These are phyloP conservation scores for Iphiclides podalirius DNA, from an alignment of 2,888 invertebrate species.

Conservation along the genomic window DNA sequence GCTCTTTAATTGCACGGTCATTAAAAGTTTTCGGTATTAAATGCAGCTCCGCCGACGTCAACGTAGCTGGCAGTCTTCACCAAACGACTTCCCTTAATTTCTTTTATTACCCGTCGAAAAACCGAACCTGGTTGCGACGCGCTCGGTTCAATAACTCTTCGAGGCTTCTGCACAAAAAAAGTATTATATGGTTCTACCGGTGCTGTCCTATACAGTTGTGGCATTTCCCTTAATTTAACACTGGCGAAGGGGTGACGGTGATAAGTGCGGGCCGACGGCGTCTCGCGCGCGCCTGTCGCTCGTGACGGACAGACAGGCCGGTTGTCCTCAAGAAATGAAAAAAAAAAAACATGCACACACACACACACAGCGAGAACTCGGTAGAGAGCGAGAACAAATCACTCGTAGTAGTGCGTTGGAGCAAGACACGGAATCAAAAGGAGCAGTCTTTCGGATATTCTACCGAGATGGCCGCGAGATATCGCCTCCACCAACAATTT, in stretches of 20 bases:
- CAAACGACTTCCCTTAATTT: constrained; percentile 52
- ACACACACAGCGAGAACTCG: no score
- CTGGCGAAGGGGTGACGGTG: constrained; percentile 45
- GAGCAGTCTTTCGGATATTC: constrained; percentile 44
- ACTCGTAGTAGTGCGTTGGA: constrained; percentile 30
- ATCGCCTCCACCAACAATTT: constrained; percentile 49
- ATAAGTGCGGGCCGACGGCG: constrained; percentile 49
- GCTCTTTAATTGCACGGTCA: constrained; percentile 41
- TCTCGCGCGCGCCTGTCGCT: constrained; percentile 52
- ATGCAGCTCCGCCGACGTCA: constrained; percentile 39
- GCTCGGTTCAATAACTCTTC: constrained; percentile 44
- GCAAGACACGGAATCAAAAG: constrained; percentile 40
- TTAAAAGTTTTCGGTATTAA: constrained; percentile 43
- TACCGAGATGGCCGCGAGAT: constrained; percentile 46
- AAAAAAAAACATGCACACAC: constrained; percentile 42
- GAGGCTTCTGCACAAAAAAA: constrained; percentile 24
- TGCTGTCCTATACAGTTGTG: constrained; percentile 50
- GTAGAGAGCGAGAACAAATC: constrained; percentile 38
- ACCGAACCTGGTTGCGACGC: constrained; percentile 41
- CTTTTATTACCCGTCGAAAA: constrained; percentile 43
- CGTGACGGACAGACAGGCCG: constrained; percentile 54
- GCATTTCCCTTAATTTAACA: constrained; percentile 64
- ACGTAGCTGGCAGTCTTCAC: constrained; percentile 46
- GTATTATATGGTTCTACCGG: constrained; percentile 32
- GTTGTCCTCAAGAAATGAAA: constrained; percentile 47